Conservation (phyloP, 2,888 invertebrate species). For the Colletes collaris region DNA sequence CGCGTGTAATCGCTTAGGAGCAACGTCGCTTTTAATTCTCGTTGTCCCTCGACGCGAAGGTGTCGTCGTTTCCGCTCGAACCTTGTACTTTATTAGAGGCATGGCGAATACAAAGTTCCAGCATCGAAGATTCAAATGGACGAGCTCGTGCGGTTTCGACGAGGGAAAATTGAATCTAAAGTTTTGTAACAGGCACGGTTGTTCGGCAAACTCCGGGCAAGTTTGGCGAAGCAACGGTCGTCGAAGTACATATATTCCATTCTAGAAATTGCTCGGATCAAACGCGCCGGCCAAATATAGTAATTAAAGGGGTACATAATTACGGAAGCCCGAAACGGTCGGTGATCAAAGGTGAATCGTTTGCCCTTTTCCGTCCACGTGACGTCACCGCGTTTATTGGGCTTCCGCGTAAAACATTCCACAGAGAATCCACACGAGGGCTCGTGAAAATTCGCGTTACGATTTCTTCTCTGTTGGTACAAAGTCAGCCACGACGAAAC, state of each 20-base stretch:
- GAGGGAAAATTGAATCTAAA: too few species aligned
- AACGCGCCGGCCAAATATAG: conserved; percentile 44
- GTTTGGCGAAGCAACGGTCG: conserved; percentile 7
- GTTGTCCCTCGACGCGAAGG: too few species aligned
- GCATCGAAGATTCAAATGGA: too few species aligned
- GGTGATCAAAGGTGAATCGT: conserved; percentile 56
- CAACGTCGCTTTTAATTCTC: too few species aligned
- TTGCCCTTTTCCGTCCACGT: conserved; percentile 43
- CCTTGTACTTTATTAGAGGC: too few species aligned
- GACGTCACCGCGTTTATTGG: conserved; percentile 42
- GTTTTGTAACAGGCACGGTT: too few species aligned
- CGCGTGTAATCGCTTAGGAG: too few species aligned
- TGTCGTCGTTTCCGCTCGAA: not conserved
- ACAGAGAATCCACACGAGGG: conserved; percentile 41
- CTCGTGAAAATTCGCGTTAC: conserved; percentile 31
- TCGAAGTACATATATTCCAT: conserved; percentile 39
- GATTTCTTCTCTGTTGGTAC: not conserved
- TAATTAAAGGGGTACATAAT: conserved; percentile 60
- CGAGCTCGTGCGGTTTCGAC: too few species aligned
- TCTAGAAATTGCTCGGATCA: conserved; percentile 30
- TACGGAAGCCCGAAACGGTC: conserved; percentile 31
- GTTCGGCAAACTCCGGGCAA: not conserved
- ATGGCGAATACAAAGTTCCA: too few species aligned
- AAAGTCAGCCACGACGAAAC: not conserved
- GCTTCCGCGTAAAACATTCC: conserved; percentile 50